Conservation (phyloP, 2,888 invertebrate species). For the Operophtera brumata region DNA sequence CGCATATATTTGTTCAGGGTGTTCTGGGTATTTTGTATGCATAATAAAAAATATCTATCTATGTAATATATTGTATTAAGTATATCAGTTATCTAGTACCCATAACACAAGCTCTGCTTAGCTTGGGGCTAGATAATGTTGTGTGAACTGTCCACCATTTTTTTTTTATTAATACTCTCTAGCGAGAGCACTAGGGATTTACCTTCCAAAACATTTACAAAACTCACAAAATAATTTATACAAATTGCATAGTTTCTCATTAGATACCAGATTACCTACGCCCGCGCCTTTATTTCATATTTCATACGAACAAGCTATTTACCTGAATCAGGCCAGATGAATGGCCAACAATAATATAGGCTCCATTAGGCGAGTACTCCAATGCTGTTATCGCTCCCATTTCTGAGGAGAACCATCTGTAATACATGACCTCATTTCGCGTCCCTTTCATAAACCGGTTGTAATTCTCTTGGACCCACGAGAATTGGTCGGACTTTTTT, state of each 20-base stretch:
- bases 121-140: no score
- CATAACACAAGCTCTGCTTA: no score
- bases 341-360: slow-evolving; percentile 66
- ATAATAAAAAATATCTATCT: no score
- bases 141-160: no score
- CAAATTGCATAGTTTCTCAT: background rate
- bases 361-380: slow-evolving; percentile 66
- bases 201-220: no score
- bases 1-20: no score
- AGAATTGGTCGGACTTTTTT: slow-evolving; percentile 34
- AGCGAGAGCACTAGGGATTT: no score
- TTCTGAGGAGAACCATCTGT: slow-evolving; percentile 60
- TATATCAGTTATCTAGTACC: no score
- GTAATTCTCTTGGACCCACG: slow-evolving; percentile 55
- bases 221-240: background rate
- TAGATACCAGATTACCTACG: background rate
- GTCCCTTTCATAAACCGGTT: slow-evolving; percentile 52
- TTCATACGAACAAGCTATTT: slow-evolving; percentile 17
- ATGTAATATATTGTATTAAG: no score
- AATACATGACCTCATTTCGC: slow-evolving; percentile 50
- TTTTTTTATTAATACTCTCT: no score
- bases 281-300: slow-evolving; percentile 2
- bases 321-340: slow-evolving; percentile 78
- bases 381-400: slow-evolving; percentile 60
- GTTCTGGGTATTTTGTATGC: no score